Evolutionary conservation across 2,888 invertebrate species (phyloP).

Genomic region (Boloria euphrosyne): DNA sequence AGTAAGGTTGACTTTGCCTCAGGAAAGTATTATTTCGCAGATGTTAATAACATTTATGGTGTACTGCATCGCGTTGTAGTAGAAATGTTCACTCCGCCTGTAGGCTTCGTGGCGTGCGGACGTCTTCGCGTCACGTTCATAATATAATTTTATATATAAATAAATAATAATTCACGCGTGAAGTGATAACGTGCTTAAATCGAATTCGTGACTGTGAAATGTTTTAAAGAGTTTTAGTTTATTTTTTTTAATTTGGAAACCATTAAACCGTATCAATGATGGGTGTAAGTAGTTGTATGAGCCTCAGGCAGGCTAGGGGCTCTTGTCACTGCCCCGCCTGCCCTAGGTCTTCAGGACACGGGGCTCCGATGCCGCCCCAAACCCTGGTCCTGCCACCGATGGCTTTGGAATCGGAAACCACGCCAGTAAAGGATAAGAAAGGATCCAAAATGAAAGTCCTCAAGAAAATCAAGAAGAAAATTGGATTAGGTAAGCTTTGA

Average conservation of each 20-base stretch:
- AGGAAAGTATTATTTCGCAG: constrained; percentile 12
- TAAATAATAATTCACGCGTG: constrained; percentile 38
- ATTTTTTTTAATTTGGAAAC: constrained; percentile 29
- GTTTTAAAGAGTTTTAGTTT: constrained; percentile 36
- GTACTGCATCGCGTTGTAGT: constrained; percentile 25
- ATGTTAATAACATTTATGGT: constrained; percentile 28
- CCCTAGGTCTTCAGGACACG: constrained; percentile 71
- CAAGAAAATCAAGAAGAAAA: constrained; percentile 94
- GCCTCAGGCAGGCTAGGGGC: constrained; percentile 80
- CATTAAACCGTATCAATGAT: constrained; percentile 64
- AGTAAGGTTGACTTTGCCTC: constrained; percentile 18
- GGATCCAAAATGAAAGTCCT: constrained; percentile 92
- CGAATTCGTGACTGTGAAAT: constrained; percentile 43
- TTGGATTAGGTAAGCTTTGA: constrained; percentile 89
- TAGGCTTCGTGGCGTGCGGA: constrained; percentile 64
- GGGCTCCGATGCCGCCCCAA: constrained; percentile 67
- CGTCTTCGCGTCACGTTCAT: constrained; percentile 50
- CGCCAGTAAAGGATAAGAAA: constrained; percentile 76
- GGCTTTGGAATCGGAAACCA: constrained; percentile 72
- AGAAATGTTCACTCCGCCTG: constrained; percentile 60
- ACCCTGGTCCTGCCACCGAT: constrained; percentile 75
- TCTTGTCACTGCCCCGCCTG: constrained; percentile 81
- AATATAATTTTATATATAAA: constrained; percentile 12
- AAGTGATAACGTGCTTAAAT: constrained; percentile 41
- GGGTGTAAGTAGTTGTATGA: constrained; percentile 82